Evolutionary conservation across 2,888 invertebrate genomes (phyloP).

Genomic region (Drosophila atripex): DNA sequence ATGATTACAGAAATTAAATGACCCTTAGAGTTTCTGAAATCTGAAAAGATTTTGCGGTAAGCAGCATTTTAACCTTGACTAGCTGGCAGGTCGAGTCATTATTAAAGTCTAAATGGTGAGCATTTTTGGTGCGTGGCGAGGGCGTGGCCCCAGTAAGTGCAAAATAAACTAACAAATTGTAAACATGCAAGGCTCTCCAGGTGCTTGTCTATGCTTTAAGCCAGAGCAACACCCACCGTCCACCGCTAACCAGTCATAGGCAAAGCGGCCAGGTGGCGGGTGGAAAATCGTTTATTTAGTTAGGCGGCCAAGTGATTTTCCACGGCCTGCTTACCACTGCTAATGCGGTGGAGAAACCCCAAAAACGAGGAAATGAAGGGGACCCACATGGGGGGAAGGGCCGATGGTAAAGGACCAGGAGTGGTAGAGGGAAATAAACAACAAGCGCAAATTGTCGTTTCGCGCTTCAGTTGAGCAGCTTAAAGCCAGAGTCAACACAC

Average conservation of each 20-base stretch:
- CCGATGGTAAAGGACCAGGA: conserved; percentile 21
- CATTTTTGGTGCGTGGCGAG: conserved; percentile 9
- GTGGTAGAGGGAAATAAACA: conserved; percentile 49
- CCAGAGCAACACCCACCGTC: conserved; percentile 12
- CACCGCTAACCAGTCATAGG: background rate
- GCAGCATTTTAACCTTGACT: conserved; percentile 25
- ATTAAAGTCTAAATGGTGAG: conserved; percentile 15
- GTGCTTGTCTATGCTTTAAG: conserved; percentile 32
- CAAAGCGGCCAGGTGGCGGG: background rate
- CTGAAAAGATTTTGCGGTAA: conserved; percentile 17
- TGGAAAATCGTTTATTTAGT: conserved; percentile 41
- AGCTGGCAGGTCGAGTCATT: background rate
- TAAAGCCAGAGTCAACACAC: conserved; percentile 74
- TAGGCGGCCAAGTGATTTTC: conserved; percentile 49
- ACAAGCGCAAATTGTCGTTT: conserved; percentile 72
- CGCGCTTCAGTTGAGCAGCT: conserved; percentile 78
- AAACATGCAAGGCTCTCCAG: conserved; percentile 56
- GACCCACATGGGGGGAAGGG: conserved; percentile 15
- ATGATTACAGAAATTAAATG: conserved; percentile 28
- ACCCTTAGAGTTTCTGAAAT: conserved; percentile 6
- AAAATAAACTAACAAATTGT: conserved; percentile 58
- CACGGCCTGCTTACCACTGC: conserved; percentile 51
- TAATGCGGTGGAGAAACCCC: conserved; percentile 52
- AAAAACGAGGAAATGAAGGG: background rate
- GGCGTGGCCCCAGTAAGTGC: conserved; percentile 27